phyloP scores from a whole-genome alignment of 2,113 vertebrate species.

The Hirundichthys speculiger region DNA sequence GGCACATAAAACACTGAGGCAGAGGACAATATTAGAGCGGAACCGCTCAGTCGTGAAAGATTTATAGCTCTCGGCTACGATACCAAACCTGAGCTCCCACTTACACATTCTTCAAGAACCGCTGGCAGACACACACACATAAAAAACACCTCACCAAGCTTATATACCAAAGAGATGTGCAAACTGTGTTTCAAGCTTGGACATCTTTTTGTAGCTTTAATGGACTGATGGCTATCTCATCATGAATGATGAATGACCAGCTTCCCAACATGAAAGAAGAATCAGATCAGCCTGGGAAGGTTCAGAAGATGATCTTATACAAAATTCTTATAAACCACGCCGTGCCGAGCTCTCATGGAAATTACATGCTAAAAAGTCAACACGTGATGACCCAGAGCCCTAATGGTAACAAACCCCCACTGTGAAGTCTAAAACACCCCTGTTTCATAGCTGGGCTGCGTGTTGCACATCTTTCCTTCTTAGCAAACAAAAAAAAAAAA shows the following conservation, averaged over 20 bases:
- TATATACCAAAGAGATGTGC: constrained; percentile 26
- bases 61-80: constrained; percentile 34
- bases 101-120: constrained; percentile 28
- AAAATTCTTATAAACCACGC: not conserved
- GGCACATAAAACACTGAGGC: constrained; percentile 7
- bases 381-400: not conserved
- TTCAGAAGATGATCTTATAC: not conserved
- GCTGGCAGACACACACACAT: constrained; percentile 1
- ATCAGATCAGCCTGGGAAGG: constrained; percentile 8
- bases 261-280: constrained; percentile 14
- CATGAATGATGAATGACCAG: constrained; percentile 45
- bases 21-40: constrained; percentile 8
- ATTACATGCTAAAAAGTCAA: not conserved
- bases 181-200: constrained; percentile 32
- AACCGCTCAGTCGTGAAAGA: constrained; percentile 31
- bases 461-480: no score
- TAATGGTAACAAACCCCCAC: no score
- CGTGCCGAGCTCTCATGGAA: not conserved
- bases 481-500: no score
- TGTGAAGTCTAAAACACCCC: no score
- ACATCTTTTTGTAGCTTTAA: constrained; percentile 32
- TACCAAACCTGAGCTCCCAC: constrained; percentile 25
- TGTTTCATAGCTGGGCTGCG: no score
- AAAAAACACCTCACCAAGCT: constrained; percentile 16
- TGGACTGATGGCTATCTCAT: constrained; percentile 30